phyloP scores from a whole-genome alignment of 2,797 vertebrate genomes.

The Peromyscus aztecus region DNA sequence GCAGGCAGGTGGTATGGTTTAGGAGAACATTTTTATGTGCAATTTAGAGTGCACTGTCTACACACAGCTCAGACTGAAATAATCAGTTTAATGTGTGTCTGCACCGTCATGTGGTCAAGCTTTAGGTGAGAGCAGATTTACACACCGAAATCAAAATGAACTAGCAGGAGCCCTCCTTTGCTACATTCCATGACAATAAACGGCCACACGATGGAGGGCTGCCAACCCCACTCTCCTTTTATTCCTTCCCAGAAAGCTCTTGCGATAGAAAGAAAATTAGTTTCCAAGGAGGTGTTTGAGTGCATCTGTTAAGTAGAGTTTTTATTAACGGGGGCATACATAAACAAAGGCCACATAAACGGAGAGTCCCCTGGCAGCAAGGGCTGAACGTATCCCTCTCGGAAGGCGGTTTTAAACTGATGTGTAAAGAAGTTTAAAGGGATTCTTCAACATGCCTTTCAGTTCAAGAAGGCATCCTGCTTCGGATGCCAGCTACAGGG shows the following conservation, averaged over 20 bases:
- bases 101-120: constrained; percentile 76
- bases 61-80: constrained; percentile 83
- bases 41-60: constrained; percentile 80
- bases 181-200: constrained; percentile 80
- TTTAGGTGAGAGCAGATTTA: constrained; percentile 88
- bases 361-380: constrained; percentile 23
- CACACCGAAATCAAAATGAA: constrained; percentile 86
- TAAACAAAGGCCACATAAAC: constrained; percentile 76
- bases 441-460: constrained; percentile 2
- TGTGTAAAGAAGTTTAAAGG: constrained; percentile 50
- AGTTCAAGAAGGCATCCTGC: constrained; percentile 18
- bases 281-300: constrained; percentile 67
- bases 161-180: constrained; percentile 72
- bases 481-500: background rate
- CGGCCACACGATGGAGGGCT: constrained; percentile 65
- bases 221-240: constrained; percentile 59
- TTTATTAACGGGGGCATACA: background rate
- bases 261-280: constrained; percentile 59
- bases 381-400: background rate
- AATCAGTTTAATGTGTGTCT: constrained; percentile 86
- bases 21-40: constrained; percentile 78
- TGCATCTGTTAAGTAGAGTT: constrained; percentile 67
- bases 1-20: constrained; percentile 78
- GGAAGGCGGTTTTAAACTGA: background rate
- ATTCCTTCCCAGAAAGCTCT: constrained; percentile 57